Evolutionary conservation across 2,888 invertebrate genomes (phyloP), one percentile per base, ranked within the genome.

Genomic region (Pantelozetes paolii): DNA sequence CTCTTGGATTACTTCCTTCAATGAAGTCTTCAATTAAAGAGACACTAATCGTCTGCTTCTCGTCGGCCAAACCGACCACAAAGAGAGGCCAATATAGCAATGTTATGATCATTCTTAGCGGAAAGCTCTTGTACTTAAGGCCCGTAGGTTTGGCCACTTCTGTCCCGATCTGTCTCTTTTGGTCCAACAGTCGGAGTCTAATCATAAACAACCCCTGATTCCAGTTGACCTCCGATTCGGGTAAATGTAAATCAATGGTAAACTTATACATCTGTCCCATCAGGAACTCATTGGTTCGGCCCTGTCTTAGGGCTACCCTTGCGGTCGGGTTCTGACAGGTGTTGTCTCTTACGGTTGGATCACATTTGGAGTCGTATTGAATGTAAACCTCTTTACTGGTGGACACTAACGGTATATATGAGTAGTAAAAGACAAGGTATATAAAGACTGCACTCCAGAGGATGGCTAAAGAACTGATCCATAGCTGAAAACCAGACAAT

Each of bases 181-280:
- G 32, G 70, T 75, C 74, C n/a, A 72, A 28, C 23, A 76, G 57
- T 2, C 30, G 30, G 28, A 76, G 42, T 50, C 74, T 57, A 6
- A 76, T 28, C 76, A 76, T 76, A 57, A 76, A 76, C 74, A 75
- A 69, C 8, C 76, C 76, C 28, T 76, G 76, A 48, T 57, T 36
- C 72, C 74, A 76, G 48, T 76, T 76, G 18, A 72, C 72, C 1
- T 75, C 71, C 2, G 75, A 76, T 70, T 76, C 76, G 1, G 76
- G 76, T 32, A 76, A 36, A 45, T 67, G 23, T 30, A 76, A 36
- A 15, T 71, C 67, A 28, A 76, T 36, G 1, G n/a, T 45, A 36
- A 76, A 75, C 5, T 36, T 23, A 67, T 76, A 76, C 6, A 32
- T 28, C 71, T 76, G 76, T 28, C 76, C 76, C 32, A 71, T 57